Percentiles rank a stretch among this genome's conserved stretches.
phyloP scores from a whole-genome alignment of 2,888 invertebrate genomes.

The Limnephilus auricula region DNA sequence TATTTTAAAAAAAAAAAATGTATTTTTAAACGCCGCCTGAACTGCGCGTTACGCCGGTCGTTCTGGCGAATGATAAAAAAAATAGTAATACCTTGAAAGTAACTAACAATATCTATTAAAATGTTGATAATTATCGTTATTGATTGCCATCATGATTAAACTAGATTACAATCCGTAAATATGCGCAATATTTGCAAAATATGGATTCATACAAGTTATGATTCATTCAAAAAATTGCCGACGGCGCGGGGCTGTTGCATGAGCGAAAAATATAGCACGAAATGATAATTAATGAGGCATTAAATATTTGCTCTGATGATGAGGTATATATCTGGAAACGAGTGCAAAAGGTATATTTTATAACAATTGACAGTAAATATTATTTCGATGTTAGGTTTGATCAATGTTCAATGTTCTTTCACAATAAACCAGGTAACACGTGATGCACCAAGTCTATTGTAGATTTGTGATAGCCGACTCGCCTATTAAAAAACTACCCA shows the following conservation, averaged over 20 bases:
- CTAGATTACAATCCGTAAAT: background rate
- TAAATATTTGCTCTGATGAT: background rate
- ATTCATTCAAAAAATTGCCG: background rate
- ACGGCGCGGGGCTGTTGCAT: background rate
- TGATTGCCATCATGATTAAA: background rate
- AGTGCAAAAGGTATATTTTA: background rate
- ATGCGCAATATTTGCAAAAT: background rate
- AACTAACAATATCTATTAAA: background rate
- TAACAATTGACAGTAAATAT: background rate
- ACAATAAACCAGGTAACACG: background rate
- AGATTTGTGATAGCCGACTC: slow-evolving; percentile 12
- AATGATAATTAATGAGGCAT: background rate
- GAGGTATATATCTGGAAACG: background rate
- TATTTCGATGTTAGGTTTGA: background rate
- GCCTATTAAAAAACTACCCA: slow-evolving; percentile 37
- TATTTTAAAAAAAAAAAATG: no score
- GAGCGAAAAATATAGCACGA: background rate
- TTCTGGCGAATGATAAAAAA: no score
- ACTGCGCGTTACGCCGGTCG: no score
- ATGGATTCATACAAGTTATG: background rate
- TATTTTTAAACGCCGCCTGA: no score
- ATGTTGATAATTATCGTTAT: background rate
- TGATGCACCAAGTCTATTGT: background rate
- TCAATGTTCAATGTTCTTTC: background rate
- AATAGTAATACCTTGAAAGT: background rate